Evolutionary conservation across 2,888 invertebrate genomes (phyloP), one percentile per base, ranked within the genome.

Genomic region (Melanchra persicariae): DNA sequence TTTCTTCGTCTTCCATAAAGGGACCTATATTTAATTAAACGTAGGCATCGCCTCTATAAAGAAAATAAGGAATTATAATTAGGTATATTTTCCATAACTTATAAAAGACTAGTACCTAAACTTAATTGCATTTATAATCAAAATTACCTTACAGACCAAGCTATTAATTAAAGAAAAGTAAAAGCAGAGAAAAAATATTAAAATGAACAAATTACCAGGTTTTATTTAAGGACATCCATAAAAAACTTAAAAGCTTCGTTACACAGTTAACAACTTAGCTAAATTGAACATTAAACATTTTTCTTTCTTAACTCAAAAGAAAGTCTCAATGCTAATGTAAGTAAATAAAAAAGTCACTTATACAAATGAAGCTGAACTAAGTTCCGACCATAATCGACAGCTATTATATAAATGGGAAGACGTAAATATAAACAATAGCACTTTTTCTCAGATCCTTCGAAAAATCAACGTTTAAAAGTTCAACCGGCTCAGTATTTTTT

Each of bases 341-440:
- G 12, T 30, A 30, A 52, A 75, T 59, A 59, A 68, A 74, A 61
- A 68, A 68, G 58, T 40, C 24, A 47, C 43, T 74, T 30, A 59
- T 15, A 68, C 40, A 77, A 74, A 77, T 68, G 54, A 74, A 49
- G 43, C 43, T 61, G 37, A 55, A 74, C 34, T 51, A 17, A 77
- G 55, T 45, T 26, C 26, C 26, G 12, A 77, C 55, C 34, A 49
- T 59, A 59, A 60, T 77, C 47, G 43, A 26, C 49, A n/a, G 22
- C 34, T 70, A 77, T 77, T 77, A 49, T 8, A 45, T 10, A 57
- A 77, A 69, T 60, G 47, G 19, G 24, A 64, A 64, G 10, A 45
- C 30, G 26, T 52, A 58, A 75, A 74, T 59, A 68, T 12, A 26
- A 70, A 74, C 54, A 74, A 54, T 22, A 26, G 19, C n/a, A 47